A percentile compares a stretch with the other conserved stretches of the same genome.
phyloP scores from a whole-genome alignment of 2,113 vertebrate genomes.

The Aldabrachelys gigantea region DNA sequence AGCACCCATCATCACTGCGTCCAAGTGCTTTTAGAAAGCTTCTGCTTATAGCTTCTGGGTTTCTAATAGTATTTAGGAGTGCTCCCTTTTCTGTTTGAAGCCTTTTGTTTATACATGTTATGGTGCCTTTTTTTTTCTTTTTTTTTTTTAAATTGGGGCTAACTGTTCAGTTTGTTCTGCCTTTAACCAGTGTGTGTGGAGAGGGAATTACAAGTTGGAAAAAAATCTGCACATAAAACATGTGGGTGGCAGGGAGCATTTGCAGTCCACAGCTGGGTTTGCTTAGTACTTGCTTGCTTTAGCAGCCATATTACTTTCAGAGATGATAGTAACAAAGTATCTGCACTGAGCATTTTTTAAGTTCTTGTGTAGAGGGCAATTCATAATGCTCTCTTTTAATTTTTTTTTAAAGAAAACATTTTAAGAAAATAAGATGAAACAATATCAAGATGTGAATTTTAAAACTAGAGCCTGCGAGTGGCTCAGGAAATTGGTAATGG shows the following conservation, averaged over 20 bases:
- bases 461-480: not conserved
- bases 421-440: not conserved
- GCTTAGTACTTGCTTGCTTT: not conserved
- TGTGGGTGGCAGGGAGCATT: not conserved
- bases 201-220: not conserved
- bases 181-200: rapidly evolving
- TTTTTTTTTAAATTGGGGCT: not conserved
- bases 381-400: not conserved
- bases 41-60: not conserved
- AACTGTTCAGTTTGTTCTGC: not conserved
- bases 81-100: not conserved
- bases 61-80: not conserved
- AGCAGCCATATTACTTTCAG: not conserved
- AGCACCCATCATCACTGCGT: not conserved
- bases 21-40: not conserved
- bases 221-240: rapidly evolving
- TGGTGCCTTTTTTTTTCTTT: not conserved
- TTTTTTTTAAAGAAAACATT: not conserved
- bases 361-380: not conserved
- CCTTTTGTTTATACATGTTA: not conserved
- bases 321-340: not conserved
- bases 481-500: not conserved
- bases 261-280: not conserved
- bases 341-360: not conserved
- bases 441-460: not conserved